Evolutionary conservation across 2,797 vertebrate genomes (phyloP).

Genomic region (Neoniphon sammara): DNA sequence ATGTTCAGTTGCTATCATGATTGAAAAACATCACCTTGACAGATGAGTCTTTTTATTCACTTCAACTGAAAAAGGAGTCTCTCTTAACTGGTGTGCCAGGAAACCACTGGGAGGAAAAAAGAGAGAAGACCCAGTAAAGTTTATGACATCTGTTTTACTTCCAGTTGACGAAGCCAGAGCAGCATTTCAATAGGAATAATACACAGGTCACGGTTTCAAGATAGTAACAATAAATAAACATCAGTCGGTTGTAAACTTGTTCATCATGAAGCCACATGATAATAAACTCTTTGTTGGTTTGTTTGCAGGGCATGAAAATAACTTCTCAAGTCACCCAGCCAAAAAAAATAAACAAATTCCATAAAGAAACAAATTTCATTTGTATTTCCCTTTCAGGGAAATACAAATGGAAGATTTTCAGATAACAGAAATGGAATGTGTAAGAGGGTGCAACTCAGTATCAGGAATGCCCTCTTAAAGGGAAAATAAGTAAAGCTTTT

Average conservation of each 20-base stretch:
- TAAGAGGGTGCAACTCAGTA: too few relatives aligned
- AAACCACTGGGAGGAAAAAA: neutral
- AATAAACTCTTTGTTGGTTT: slow-evolving; percentile 45
- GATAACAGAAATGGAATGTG: too few relatives aligned
- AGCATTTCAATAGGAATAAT: slow-evolving; percentile 66
- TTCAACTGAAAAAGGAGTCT: too few relatives aligned
- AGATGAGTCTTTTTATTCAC: too few relatives aligned
- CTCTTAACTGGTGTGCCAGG: too few relatives aligned
- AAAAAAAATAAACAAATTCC: slow-evolving; percentile 1
- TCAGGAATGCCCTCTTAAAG: too few relatives aligned
- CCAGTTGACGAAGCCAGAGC: slow-evolving; percentile 57
- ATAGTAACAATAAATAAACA: slow-evolving; percentile 71
- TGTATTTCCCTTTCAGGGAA: too few relatives aligned
- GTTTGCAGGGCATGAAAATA: slow-evolving; percentile 38
- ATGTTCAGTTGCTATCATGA: too few relatives aligned
- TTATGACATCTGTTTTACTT: slow-evolving; percentile 72
- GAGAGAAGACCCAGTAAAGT: slow-evolving; percentile 10
- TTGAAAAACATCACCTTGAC: too few relatives aligned
- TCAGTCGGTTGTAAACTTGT: slow-evolving; percentile 72
- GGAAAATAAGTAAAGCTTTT: too few relatives aligned
- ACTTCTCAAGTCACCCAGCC: slow-evolving; percentile 28
- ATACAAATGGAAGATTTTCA: too few relatives aligned
- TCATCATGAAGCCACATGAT: slow-evolving; percentile 63
- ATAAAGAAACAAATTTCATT: too few relatives aligned
- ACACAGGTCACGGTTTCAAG: slow-evolving; percentile 66